Evolutionary conservation across 1,140 invertebrate genomes (phyloP).

Genomic region (Gryon sp.): DNA sequence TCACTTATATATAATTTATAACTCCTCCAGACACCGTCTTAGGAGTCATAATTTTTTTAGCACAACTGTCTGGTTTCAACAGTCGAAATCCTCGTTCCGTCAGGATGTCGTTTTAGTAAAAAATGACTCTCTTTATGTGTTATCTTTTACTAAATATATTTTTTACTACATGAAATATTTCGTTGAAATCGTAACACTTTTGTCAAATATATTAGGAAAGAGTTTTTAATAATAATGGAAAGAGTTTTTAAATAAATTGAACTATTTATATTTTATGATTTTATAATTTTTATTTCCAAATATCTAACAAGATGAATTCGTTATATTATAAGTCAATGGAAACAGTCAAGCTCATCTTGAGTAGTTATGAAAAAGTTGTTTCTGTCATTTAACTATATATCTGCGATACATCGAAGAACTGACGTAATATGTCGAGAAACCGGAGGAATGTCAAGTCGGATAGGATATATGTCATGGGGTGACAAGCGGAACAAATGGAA

Average conservation of each 20-base stretch:
- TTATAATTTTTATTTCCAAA: no score
- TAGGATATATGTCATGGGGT: slow-evolving; percentile 77
- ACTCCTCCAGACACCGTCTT: slow-evolving; percentile 33
- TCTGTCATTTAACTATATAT: slow-evolving; percentile 49
- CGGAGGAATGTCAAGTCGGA: slow-evolving; percentile 70
- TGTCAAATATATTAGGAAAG: no score
- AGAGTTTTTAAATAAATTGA: no score
- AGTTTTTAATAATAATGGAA: no score
- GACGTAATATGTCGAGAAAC: slow-evolving; percentile 71
- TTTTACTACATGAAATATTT: no score
- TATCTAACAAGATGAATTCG: slow-evolving; percentile 1
- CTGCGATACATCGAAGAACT: slow-evolving; percentile 60
- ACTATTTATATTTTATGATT: no score
- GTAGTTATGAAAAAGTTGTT: slow-evolving; percentile 52
- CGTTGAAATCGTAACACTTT: no score
- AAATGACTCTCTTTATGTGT: neutral
- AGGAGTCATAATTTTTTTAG: slow-evolving; percentile 50
- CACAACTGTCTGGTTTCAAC: slow-evolving; percentile 27
- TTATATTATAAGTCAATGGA: slow-evolving; percentile 13
- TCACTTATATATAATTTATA: slow-evolving; percentile 47
- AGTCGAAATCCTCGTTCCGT: slow-evolving; percentile 8
- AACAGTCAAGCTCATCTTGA: slow-evolving; percentile 5
- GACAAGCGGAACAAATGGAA: slow-evolving; percentile 80
- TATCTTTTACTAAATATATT: no score
- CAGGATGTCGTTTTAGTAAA: slow-evolving; percentile 1